A percentile compares a stretch with the other conserved stretches of the same genome.
Conservation (phyloP, 2,888 invertebrate genomes). For the Spisula subtruncata region DNA sequence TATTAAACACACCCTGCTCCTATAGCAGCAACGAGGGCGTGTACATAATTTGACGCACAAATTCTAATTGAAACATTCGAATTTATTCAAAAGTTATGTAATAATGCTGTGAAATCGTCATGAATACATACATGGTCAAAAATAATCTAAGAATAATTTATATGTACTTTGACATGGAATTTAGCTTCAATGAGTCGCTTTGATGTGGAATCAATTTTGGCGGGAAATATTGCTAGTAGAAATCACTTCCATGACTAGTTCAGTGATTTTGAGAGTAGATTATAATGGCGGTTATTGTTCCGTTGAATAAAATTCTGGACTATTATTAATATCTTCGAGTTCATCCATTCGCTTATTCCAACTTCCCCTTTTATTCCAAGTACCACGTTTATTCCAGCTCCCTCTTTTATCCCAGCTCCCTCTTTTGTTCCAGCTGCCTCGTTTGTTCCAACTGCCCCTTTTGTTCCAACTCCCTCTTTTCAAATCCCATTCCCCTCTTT, state of each 20-base stretch:
- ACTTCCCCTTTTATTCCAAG: slow-evolving; percentile 60
- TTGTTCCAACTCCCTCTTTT: slow-evolving; percentile 67
- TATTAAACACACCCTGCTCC: too few relatives aligned
- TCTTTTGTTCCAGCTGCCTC: slow-evolving; percentile 64
- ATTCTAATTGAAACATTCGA: background rate
- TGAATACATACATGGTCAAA: background rate
- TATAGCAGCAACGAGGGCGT: too few relatives aligned
- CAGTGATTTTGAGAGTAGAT: background rate
- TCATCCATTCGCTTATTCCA: slow-evolving; percentile 64
- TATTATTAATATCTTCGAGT: slow-evolving; percentile 30
- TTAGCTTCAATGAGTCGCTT: too few relatives aligned
- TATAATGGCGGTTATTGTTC: slow-evolving; percentile 10
- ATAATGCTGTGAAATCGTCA: background rate
- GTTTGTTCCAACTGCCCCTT: slow-evolving; percentile 59
- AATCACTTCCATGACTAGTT: background rate
- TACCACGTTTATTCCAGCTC: slow-evolving; percentile 66
- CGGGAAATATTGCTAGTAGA: too few relatives aligned
- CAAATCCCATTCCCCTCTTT: slow-evolving; percentile 70
- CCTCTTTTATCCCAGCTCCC: slow-evolving; percentile 61
- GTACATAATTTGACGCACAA: too few relatives aligned
- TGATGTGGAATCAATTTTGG: too few relatives aligned
- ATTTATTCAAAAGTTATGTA: background rate
- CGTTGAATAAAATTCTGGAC: slow-evolving; percentile 2
- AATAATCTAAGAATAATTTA: too few relatives aligned
- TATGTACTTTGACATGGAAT: too few relatives aligned